phyloP scores from a whole-genome alignment of 2,888 invertebrate species.

The Lithosia quadra region DNA sequence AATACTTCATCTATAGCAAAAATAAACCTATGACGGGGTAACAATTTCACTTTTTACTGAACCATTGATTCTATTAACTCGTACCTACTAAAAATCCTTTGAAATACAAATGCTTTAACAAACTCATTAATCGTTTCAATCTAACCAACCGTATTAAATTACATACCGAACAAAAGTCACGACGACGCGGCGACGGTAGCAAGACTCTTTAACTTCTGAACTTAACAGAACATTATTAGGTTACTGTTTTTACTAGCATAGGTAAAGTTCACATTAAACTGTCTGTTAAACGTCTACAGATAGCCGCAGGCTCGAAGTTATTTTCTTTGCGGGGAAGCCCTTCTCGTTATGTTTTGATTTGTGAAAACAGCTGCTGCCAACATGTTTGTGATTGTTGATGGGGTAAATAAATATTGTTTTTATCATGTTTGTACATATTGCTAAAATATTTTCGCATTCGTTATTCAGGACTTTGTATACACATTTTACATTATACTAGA shows the following conservation, averaged over 20 bases:
- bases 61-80: not conserved
- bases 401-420: conserved; percentile 24
- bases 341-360: conserved; percentile 69
- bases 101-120: not conserved
- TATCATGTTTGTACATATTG: not conserved
- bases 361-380: conserved; percentile 68
- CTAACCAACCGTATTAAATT: conserved; percentile 14
- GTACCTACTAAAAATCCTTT: not conserved
- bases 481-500: not conserved
- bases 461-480: not conserved
- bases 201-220: conserved; percentile 18
- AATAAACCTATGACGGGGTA: too few relatives aligned
- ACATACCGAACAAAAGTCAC: not conserved
- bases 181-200: not conserved
- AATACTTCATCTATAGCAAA: too few relatives aligned
- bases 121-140: not conserved
- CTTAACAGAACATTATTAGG: not conserved
- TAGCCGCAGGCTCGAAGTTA: conserved; percentile 60
- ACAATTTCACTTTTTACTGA: not conserved
- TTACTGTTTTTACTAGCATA: conserved; percentile 19
- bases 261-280: conserved; percentile 51
- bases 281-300: conserved; percentile 60
- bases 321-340: conserved; percentile 61
- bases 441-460: not conserved
- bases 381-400: conserved; percentile 61